A percentile compares a stretch with the other conserved stretches of the same genome.
phyloP scores from a whole-genome alignment of 2,797 vertebrate species.

The Calcarius lapponicus region DNA sequence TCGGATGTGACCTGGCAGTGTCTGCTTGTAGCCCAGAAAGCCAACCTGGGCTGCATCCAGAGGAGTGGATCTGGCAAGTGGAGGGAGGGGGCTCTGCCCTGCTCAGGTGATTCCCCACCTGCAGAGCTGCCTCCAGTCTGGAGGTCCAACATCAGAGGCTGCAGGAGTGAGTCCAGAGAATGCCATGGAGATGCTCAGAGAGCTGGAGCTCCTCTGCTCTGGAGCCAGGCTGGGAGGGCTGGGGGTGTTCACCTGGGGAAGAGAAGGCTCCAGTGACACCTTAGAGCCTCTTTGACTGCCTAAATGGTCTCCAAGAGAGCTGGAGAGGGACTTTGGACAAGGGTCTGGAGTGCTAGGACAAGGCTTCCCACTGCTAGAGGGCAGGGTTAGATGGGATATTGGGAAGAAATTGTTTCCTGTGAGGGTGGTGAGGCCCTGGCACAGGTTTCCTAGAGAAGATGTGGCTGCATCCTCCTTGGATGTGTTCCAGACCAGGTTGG shows the following conservation, averaged over 20 bases:
- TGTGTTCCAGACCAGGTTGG: not conserved
- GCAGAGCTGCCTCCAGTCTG: not conserved
- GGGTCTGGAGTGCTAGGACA: not conserved
- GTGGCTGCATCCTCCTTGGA: not conserved
- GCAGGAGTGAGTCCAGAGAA: not conserved
- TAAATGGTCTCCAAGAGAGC: not conserved
- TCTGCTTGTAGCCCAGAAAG: not conserved
- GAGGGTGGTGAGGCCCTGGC: not conserved
- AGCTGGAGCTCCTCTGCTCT: not conserved
- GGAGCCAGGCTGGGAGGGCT: not conserved
- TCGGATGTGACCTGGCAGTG: too few relatives aligned
- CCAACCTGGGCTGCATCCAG: not conserved
- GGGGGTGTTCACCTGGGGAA: not conserved
- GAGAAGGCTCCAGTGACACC: not conserved
- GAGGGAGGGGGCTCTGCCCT: not conserved
- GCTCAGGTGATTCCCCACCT: too few relatives aligned
- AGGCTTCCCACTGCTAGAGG: not conserved
- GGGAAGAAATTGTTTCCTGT: not conserved
- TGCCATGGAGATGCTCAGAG: not conserved
- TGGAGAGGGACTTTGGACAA: not conserved
- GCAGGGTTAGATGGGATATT: not conserved
- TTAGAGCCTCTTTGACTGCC: not conserved
- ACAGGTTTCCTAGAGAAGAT: not conserved
- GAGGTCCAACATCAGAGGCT: not conserved
- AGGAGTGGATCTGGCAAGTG: fast-evolving